Evolutionary conservation across 2,888 invertebrate species (phyloP).

Genomic region (Andrena praecox): DNA sequence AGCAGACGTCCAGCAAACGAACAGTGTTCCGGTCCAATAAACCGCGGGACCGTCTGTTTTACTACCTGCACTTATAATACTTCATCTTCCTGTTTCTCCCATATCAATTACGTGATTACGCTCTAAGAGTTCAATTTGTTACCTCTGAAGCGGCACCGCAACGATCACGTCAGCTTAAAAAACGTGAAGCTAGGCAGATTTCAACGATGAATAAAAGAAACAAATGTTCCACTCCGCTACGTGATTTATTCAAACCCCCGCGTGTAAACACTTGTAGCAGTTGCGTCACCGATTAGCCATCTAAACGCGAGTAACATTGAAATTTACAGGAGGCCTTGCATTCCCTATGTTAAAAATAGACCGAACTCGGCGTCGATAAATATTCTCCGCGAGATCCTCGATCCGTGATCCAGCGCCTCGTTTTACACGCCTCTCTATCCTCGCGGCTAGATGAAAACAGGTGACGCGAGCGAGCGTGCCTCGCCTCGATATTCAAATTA

Average conservation of each 20-base stretch:
- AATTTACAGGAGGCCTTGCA: slow-evolving; percentile 20
- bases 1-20: background rate
- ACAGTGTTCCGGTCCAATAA: slow-evolving; percentile 23
- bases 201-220: background rate
- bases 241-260: background rate
- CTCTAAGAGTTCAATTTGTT: no score
- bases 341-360: slow-evolving; percentile 42
- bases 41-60: slow-evolving; percentile 13
- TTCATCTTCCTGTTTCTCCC: background rate
- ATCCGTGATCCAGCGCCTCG: slow-evolving; percentile 4
- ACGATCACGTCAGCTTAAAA: no score
- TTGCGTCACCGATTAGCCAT: background rate
- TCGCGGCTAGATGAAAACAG: slow-evolving; percentile 33
- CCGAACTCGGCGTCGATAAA: slow-evolving; percentile 33
- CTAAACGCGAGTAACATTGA: slow-evolving; percentile 19
- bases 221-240: background rate
- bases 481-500: slow-evolving; percentile 48
- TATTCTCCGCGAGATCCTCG: slow-evolving; percentile 19
- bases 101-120: background rate
- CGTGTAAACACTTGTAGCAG: background rate
- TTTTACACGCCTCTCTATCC: slow-evolving; percentile 36
- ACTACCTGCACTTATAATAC: background rate
- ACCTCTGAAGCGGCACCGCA: no score
- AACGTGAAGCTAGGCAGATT: background rate
- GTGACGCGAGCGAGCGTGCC: slow-evolving; percentile 37